phyloP scores from a whole-genome alignment of 2,888 invertebrate species.

The Andrena hattorfiana region DNA sequence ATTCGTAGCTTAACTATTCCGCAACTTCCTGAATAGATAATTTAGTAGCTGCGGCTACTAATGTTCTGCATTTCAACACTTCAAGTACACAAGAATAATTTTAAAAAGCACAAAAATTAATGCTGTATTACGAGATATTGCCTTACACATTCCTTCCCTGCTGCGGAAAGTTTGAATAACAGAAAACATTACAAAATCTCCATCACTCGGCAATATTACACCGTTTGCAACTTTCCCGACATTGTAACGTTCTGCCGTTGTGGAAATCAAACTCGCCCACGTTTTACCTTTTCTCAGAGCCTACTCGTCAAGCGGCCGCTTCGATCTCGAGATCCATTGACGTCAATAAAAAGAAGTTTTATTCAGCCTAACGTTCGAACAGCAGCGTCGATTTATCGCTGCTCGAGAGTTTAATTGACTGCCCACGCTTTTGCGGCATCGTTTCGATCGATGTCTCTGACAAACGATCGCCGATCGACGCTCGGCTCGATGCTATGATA shows the following conservation, averaged over 20 bases:
- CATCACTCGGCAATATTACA: conserved; percentile 16
- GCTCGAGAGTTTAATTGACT: conserved; percentile 56
- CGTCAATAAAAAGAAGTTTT: conserved; percentile 53
- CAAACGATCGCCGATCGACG: conserved; percentile 43
- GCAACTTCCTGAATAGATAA: no score
- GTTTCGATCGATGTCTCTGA: conserved; percentile 31
- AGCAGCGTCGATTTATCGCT: conserved; percentile 63
- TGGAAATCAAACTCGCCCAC: conserved; percentile 46
- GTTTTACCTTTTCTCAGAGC: conserved; percentile 59
- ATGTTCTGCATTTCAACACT: neutral
- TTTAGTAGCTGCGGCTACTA: neutral
- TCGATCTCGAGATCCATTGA: conserved; percentile 45
- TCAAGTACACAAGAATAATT: neutral
- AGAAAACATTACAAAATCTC: neutral
- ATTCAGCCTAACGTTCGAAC: conserved; percentile 32
- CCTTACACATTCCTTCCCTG: no score
- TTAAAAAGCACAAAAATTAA: no score
- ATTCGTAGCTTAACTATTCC: no score
- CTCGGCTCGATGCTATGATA: neutral
- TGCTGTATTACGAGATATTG: no score
- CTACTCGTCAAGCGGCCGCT: conserved; percentile 53
- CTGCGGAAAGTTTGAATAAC: no score
- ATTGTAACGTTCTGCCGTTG: conserved; percentile 35
- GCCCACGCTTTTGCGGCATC: conserved; percentile 51
- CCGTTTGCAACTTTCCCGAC: conserved; percentile 45